phyloP scores from a whole-genome alignment of 2,113 vertebrate genomes.

The Sphaerodactylus townsendi region DNA sequence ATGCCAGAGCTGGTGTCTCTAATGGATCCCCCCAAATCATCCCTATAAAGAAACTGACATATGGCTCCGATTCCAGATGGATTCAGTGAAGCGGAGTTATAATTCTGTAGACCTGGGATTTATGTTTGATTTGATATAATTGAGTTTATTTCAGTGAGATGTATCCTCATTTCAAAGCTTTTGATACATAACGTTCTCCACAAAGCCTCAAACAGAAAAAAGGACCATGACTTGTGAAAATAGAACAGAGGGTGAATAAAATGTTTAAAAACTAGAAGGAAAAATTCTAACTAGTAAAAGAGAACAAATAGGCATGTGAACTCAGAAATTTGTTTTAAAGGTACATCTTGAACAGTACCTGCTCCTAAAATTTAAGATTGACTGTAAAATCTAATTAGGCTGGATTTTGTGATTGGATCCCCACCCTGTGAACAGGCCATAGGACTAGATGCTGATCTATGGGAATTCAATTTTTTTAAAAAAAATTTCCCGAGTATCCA shows the following conservation, averaged over 20 bases:
- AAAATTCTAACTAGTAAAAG: conserved; percentile 37
- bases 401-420: no score
- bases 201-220: conserved; percentile 38
- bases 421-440: no score
- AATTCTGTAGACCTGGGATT: conserved; percentile 57
- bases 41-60: conserved; percentile 66
- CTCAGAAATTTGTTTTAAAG: no score
- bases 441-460: no score
- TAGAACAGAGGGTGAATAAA: conserved; percentile 20
- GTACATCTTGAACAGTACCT: no score
- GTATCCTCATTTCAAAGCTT: conserved; percentile 41
- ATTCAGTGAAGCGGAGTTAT: conserved; percentile 55
- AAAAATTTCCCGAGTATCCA: no score
- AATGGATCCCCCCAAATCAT: conserved; percentile 67
- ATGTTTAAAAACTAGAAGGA: conserved; percentile 38
- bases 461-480: no score
- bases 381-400: no score
- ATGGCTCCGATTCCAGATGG: conserved; percentile 62
- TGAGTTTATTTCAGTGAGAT: conserved; percentile 52
- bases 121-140: conserved; percentile 55
- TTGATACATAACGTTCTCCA: conserved; percentile 41
- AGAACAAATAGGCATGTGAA: neutral
- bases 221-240: conserved; percentile 28
- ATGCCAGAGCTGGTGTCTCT: conserved; percentile 47
- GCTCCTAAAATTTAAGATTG: no score